Percentiles rank a stretch among this genome's conserved stretches.
phyloP scores from a whole-genome alignment of 1,140 invertebrate species.

The Drosophila pseudoananassae region DNA sequence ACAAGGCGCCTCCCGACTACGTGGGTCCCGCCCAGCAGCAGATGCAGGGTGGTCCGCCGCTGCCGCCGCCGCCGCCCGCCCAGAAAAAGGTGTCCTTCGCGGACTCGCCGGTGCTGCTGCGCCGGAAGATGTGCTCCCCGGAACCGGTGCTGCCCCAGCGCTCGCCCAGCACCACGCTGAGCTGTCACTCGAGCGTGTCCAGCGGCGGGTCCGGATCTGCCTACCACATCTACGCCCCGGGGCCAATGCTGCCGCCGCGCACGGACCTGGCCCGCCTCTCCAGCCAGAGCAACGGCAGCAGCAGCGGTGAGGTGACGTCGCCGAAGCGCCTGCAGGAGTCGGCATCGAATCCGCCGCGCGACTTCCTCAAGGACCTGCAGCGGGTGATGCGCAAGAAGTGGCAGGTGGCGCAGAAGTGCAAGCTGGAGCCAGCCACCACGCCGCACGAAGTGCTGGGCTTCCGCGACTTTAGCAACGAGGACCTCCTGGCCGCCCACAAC shows the following conservation, averaged over 20 bases:
- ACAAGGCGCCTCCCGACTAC: conserved; percentile 83
- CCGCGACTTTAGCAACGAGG: conserved; percentile 86
- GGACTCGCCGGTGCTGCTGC: conserved; percentile 79
- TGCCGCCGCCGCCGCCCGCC: conserved; percentile 52
- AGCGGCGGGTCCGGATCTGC: conserved; percentile 12
- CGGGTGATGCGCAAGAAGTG: conserved; percentile 97
- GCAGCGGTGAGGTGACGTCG: conserved; percentile 82
- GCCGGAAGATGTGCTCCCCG: conserved; percentile 82
- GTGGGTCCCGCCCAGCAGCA: conserved; percentile 54
- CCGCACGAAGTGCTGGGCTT: conserved; percentile 96
- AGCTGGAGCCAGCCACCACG: conserved; percentile 92
- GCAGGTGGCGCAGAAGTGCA: conserved; percentile 96
- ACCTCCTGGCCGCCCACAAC: conserved; percentile 71
- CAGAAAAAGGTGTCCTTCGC: conserved; percentile 83
- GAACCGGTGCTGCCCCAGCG: conserved; percentile 64
- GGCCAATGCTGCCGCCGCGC: conserved; percentile 89
- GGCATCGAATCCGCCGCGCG: conserved; percentile 90
- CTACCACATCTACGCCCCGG: conserved; percentile 70
- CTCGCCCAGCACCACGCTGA: conserved; percentile 61
- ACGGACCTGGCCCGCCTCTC: conserved; percentile 88
- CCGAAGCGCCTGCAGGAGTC: conserved; percentile 90
- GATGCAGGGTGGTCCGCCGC: conserved; percentile 6
- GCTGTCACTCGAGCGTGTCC: conserved; percentile 18
- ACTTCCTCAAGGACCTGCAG: conserved; percentile 94
- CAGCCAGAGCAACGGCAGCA: conserved; percentile 61